Conservation (phyloP, 2,113 vertebrate genomes). For the Thomomys bottae region DNA sequence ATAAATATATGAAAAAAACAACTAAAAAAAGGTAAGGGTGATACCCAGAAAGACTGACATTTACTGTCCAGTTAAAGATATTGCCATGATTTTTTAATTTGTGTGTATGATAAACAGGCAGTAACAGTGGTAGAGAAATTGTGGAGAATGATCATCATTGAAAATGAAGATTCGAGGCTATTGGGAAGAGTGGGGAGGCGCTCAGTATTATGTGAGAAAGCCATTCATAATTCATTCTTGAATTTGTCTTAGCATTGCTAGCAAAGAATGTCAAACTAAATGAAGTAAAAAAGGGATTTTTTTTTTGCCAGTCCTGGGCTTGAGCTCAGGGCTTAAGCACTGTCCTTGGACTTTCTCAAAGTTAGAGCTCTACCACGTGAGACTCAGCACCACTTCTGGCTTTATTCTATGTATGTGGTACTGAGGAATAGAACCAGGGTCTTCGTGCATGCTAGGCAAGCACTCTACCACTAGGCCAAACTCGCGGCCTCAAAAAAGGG, state of each 20-base stretch:
- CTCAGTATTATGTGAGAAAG: not conserved
- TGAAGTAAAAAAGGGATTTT: constrained; percentile 15
- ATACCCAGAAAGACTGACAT: constrained; percentile 34
- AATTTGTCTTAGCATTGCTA: constrained; percentile 35
- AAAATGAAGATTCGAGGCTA: constrained; percentile 37
- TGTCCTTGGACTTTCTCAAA: too few species aligned
- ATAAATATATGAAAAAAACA: too few species aligned
- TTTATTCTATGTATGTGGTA: too few species aligned
- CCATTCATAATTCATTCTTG: constrained; percentile 13
- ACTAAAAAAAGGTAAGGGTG: not conserved
- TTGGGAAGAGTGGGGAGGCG: constrained; percentile 37
- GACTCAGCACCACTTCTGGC: too few species aligned
- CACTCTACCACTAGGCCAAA: too few species aligned
- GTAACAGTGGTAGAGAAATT: constrained; percentile 20
- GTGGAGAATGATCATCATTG: not conserved
- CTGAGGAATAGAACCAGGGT: too few species aligned
- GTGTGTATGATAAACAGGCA: not conserved
- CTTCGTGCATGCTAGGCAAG: too few species aligned
- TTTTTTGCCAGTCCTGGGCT: too few species aligned
- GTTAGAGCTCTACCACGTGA: too few species aligned
- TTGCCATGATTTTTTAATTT: not conserved
- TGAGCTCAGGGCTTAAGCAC: too few species aligned
- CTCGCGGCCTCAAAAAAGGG: too few species aligned
- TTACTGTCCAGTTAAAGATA: constrained; percentile 44
- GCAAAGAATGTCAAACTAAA: not conserved